Conservation (phyloP, 1,140 invertebrate species). For the Dufourea novaeangliae region DNA sequence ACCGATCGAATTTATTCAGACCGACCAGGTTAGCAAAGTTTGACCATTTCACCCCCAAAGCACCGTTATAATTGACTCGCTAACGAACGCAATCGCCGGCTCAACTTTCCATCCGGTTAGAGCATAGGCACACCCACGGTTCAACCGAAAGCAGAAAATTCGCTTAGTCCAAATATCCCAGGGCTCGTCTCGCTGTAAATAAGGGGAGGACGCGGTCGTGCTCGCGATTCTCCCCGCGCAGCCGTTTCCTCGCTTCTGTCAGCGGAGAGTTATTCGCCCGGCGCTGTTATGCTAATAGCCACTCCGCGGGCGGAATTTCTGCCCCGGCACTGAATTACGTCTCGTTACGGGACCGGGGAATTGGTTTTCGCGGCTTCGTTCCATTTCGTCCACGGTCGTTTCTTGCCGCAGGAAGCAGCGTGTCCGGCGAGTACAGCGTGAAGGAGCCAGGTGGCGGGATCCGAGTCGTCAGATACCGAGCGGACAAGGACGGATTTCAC, state of each 20-base stretch:
- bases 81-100: not conserved
- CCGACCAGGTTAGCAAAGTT: no score
- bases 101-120: not conserved
- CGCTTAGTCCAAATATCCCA: not conserved
- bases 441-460: constrained; percentile 81
- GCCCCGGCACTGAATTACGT: not conserved
- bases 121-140: not conserved
- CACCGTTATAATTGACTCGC: no score
- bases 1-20: no score
- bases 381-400: constrained; percentile 1
- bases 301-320: constrained; percentile 5
- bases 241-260: not conserved
- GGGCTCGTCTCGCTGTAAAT: not conserved
- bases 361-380: not conserved
- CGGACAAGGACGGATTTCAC: constrained; percentile 78
- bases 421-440: constrained; percentile 88
- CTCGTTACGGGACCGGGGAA: not conserved
- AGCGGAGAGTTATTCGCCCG: not conserved
- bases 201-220: not conserved
- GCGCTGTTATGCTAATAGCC: constrained; percentile 8
- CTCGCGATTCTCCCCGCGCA: not conserved
- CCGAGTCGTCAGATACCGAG: constrained; percentile 75
- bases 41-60: no score
- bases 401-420: constrained; percentile 69
- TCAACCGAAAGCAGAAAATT: not conserved